Base-by-base conservation (phyloP, 92 coral and sea anemone species). In the Chrysogorgia sp. region DNA sequence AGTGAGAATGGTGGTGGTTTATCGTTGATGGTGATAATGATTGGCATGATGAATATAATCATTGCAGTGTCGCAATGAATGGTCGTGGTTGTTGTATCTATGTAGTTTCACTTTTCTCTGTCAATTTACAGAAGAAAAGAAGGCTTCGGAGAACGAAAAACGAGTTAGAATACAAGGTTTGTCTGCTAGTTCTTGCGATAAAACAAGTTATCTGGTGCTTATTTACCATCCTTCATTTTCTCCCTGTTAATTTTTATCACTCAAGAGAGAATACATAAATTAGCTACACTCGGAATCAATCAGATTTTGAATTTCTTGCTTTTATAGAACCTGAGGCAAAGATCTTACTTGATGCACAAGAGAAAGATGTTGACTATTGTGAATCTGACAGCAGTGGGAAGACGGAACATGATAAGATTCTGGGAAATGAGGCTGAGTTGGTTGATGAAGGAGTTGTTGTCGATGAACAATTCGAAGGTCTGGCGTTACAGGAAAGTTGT, bases 271-370 rank as follows among this genome's bases (percentile, higher is more conserved):
- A n/a, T n/a, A n/a, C n/a, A n/a, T n/a, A n/a, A n/a, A n/a, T n/a
- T n/a, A n/a, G n/a, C n/a, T n/a, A n/a, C n/a, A n/a, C n/a, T n/a
- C n/a, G n/a, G n/a, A n/a, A n/a, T n/a, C n/a, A n/a, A n/a, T n/a
- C n/a, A n/a, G n/a, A n/a, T n/a, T n/a, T n/a, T 37, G 12, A n/a
- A 15, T n/a, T 47, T 7, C 23, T 13, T 57, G 10, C 1, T 57
- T 57, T 53, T 17, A 3, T 35, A 70, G 92, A 87, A 61, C 76
- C 91, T 48, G 89, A 85, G 21, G 88, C 80, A 45, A 89, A 82
- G 58, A 72, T 88, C 41, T 79, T 71, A 7, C 83, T 77, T 37
- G 88, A 85, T 62, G 40, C 88, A n/a, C 89, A 75, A 40, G 91
- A 88, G 60, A 71, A 90, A 40, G 92, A 86, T 47, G 68, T 86